Percentiles rank a stretch among this genome's conserved stretches.
phyloP scores from a whole-genome alignment of 2,113 vertebrate genomes.

The Mionectes macconnelli region DNA sequence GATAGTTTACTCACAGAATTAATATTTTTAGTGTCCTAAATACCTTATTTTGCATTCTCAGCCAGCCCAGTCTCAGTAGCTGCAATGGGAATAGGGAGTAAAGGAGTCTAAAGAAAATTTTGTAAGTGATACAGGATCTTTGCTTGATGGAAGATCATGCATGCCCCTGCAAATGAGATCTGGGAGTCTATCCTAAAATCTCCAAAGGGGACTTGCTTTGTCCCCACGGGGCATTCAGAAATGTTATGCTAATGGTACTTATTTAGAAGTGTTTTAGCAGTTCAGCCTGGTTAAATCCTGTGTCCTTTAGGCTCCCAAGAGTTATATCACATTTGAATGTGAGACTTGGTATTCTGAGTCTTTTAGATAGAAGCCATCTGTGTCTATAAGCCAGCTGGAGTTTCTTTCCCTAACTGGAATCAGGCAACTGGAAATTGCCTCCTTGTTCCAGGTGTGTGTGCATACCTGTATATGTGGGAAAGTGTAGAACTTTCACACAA shows the following conservation, averaged over 20 bases:
- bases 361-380: neutral
- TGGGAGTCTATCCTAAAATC: neutral
- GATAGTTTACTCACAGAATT: neutral
- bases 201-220: neutral
- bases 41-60: neutral
- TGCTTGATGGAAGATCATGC: neutral
- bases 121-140: neutral
- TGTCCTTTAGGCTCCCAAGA: neutral
- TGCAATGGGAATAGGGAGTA: neutral
- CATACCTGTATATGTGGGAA: rapidly evolving
- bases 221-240: neutral
- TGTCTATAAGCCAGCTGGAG: neutral
- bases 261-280: neutral
- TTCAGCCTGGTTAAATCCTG: neutral
- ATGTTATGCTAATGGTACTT: neutral
- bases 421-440: neutral
- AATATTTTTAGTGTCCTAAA: neutral
- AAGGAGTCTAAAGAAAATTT: neutral
- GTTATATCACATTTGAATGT: neutral
- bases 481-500: neutral
- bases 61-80: neutral
- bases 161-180: neutral
- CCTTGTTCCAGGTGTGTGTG: neutral
- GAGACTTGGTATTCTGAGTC: neutral
- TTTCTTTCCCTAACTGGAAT: neutral